Evolutionary conservation across 2,113 vertebrate genomes (phyloP).

Genomic region (Aix galericulata): DNA sequence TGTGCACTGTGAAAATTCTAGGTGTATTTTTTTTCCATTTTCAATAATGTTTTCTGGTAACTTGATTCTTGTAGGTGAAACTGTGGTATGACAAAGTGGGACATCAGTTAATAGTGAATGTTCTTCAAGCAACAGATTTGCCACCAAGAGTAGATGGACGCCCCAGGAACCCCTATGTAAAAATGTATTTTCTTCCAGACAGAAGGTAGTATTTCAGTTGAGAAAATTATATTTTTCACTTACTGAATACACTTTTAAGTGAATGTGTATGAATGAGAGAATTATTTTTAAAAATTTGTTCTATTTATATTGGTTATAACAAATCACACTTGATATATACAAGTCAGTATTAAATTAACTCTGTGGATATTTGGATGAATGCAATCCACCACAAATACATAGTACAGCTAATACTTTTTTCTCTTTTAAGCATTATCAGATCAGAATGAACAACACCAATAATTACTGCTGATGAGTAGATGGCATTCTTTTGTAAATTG

Average conservation of each 20-base stretch:
- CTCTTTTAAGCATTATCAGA: neutral
- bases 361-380: neutral
- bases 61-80: slow-evolving; percentile 84
- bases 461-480: neutral
- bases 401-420: neutral
- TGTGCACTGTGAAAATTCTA: neutral
- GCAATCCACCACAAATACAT: neutral
- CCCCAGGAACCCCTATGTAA: slow-evolving; percentile 96
- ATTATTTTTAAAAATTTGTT: neutral
- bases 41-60: neutral
- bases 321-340: neutral
- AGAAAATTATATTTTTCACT: neutral
- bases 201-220: slow-evolving; percentile 76
- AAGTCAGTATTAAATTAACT: neutral
- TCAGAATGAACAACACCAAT: neutral
- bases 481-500: neutral
- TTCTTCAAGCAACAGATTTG: slow-evolving; percentile 96
- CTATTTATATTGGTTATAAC: neutral
- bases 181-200: slow-evolving; percentile 99
- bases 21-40: neutral
- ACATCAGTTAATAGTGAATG: slow-evolving; percentile 97
- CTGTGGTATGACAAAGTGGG: slow-evolving; percentile 98
- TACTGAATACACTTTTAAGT: neutral
- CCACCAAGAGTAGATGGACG: slow-evolving; percentile 89
- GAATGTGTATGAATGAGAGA: neutral